Percentiles rank a stretch among this genome's conserved stretches.
Evolutionary conservation across 1,140 invertebrate species (phyloP).

Genomic region (Scaptomyza hsui): DNA sequence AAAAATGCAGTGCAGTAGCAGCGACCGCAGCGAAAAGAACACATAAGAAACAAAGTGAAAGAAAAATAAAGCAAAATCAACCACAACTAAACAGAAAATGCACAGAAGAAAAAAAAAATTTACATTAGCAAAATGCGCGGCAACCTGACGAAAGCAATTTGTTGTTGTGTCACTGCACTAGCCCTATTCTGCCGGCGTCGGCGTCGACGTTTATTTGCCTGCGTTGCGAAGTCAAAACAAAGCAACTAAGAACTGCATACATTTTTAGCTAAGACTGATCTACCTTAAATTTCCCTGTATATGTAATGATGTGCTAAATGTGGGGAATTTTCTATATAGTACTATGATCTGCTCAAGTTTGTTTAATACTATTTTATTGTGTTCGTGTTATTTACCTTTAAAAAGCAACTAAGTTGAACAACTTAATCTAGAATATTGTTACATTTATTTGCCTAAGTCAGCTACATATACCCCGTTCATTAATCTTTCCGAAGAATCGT

Average conservation of each 20-base stretch:
- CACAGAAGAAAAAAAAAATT: not conserved
- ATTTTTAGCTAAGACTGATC: too few relatives aligned
- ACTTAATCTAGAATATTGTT: too few relatives aligned
- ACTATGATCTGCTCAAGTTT: too few relatives aligned
- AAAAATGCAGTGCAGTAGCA: constrained; percentile 2
- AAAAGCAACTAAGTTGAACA: too few relatives aligned
- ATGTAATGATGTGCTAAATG: too few relatives aligned
- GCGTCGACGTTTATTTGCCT: not conserved
- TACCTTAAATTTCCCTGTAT: too few relatives aligned
- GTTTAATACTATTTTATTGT: too few relatives aligned
- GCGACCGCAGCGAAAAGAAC: not conserved
- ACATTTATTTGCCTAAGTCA: not conserved
- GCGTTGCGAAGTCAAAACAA: constrained; percentile 59
- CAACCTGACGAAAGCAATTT: constrained; percentile 20
- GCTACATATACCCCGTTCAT: too few relatives aligned
- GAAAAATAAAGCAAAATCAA: constrained; percentile 34
- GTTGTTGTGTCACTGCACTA: constrained; percentile 7
- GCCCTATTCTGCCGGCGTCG: not conserved
- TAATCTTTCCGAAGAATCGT: too few relatives aligned
- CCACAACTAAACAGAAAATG: constrained; percentile 36
- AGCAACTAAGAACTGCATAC: constrained; percentile 1
- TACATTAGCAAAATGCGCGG: constrained; percentile 33
- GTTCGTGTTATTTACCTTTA: too few relatives aligned
- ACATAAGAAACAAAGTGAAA: not conserved
- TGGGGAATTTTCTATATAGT: too few relatives aligned